Conservation (phyloP, 2,797 vertebrate genomes). For the Lepus townsendii region DNA sequence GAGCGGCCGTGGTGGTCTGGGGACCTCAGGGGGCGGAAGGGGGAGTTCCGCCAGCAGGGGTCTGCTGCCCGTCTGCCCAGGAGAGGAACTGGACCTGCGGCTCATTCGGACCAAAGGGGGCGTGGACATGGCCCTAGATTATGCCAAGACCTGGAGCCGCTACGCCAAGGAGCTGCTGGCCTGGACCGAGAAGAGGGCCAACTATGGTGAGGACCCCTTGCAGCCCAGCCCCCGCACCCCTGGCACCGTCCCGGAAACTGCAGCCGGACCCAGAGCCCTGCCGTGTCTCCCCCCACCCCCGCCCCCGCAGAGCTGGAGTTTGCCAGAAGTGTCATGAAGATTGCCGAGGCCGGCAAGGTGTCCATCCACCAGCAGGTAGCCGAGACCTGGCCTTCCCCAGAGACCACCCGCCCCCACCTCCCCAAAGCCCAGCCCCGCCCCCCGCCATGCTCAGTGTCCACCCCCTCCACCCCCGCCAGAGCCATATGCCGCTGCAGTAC, state of each 20-base stretch:
- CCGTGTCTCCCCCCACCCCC: conserved; percentile 22
- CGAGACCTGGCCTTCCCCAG: not conserved
- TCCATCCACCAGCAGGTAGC: conserved; percentile 93
- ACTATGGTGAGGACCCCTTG: conserved; percentile 90
- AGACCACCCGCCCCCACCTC: not conserved
- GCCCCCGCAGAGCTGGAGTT: conserved; percentile 93
- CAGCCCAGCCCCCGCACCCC: not conserved
- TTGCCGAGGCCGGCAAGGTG: conserved; percentile 91
- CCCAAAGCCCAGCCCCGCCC: not conserved
- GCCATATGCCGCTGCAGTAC: conserved; percentile 93
- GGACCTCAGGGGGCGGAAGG: not conserved
- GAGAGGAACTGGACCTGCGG: conserved; percentile 92
- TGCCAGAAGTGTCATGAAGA: conserved; percentile 93
- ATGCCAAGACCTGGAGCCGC: conserved; percentile 96
- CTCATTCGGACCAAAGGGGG: conserved; percentile 93
- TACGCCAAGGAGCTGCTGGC: conserved; percentile 95
- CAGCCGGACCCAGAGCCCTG: not conserved
- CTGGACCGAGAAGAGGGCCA: conserved; percentile 96
- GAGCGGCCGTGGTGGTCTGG: no score
- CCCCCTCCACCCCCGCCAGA: conserved; percentile 84
- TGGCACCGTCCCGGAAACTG: not conserved
- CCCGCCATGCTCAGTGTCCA: not conserved
- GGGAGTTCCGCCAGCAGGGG: not conserved
- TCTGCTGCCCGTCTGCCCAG: conserved; percentile 48
- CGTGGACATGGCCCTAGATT: conserved; percentile 94